A percentile compares a stretch with the other conserved stretches of the same genome.
phyloP scores from a whole-genome alignment of 2,888 invertebrate genomes.

The Megastigmus dorsalis region DNA sequence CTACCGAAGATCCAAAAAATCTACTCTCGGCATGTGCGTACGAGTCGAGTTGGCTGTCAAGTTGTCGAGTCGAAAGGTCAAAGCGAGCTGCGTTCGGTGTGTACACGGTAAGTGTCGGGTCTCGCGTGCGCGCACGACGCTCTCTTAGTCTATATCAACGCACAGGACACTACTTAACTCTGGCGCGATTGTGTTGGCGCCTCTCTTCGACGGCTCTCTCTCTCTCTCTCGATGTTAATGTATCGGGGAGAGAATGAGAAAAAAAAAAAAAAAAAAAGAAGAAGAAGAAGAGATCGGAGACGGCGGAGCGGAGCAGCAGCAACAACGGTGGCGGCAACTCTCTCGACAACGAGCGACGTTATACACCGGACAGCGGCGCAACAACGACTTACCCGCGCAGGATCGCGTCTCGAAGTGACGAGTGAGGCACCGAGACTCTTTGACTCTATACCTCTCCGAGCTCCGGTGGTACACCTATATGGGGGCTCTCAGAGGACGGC shows the following conservation, averaged over 20 bases:
- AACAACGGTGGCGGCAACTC: conserved; percentile 13
- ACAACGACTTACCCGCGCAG: conserved; percentile 38
- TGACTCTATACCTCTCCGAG: not conserved
- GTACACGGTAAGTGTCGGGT: too few relatives aligned
- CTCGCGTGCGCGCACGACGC: conserved; percentile 27
- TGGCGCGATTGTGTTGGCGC: not conserved
- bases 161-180: conserved; percentile 17
- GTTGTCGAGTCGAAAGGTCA: too few relatives aligned
- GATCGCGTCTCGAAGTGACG: conserved; percentile 40
- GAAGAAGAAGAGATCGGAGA: conserved; percentile 17
- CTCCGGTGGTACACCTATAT: conserved; percentile 3
- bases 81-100: too few relatives aligned
- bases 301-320: not conserved
- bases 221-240: too few relatives aligned
- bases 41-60: too few relatives aligned
- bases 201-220: not conserved
- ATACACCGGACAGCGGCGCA: too few relatives aligned
- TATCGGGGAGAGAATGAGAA: too few relatives aligned
- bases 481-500: conserved; percentile 2
- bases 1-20: too few relatives aligned
- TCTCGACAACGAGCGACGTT: not conserved
- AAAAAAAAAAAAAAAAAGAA: too few relatives aligned
- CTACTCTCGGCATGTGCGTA: too few relatives aligned
- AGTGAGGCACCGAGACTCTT: not conserved
- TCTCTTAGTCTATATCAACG: conserved; percentile 21